Conservation (phyloP, 1,140 invertebrate genomes). For the Drosophila kohkoa region DNA sequence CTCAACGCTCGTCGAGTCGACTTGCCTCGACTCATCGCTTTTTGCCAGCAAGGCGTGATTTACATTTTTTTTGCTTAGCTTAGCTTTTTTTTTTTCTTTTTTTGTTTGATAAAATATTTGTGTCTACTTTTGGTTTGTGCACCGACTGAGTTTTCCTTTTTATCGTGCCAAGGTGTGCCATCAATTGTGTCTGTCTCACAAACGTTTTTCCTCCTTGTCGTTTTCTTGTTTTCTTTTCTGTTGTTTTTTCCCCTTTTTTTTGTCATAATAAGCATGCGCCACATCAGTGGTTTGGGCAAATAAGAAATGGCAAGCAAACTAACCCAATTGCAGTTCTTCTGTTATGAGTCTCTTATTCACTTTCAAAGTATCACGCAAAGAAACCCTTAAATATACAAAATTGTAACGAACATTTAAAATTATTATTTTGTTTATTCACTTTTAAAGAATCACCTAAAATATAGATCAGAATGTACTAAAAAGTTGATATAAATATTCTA, state of each 20-base stretch:
- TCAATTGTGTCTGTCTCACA: conserved; percentile 71
- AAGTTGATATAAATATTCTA: no score
- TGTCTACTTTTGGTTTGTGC: conserved; percentile 56
- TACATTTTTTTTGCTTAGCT: conserved; percentile 53
- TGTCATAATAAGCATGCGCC: conserved; percentile 38
- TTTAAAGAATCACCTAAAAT: background rate
- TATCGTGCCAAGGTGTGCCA: conserved; percentile 82
- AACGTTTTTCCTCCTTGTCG: conserved; percentile 47
- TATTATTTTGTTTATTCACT: no score
- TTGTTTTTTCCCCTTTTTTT: conserved; percentile 7
- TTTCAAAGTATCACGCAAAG: no score
- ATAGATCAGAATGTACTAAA: background rate
- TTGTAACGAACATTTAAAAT: no score
- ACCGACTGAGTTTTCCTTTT: conserved; percentile 81
- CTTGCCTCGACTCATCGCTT: conserved; percentile 23
- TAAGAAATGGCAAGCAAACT: conserved; percentile 52
- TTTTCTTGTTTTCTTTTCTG: conserved; percentile 23
- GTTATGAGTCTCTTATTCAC: background rate
- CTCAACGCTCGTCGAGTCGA: conserved; percentile 52
- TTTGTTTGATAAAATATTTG: conserved; percentile 73
- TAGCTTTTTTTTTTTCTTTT: conserved; percentile 24
- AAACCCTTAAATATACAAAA: no score
- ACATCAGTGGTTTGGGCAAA: conserved; percentile 47
- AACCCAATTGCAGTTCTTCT: conserved; percentile 59
- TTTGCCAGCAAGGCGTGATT: conserved; percentile 59